Conservation (phyloP, 1,140 invertebrate genomes). For the Drosophila simulans region DNA sequence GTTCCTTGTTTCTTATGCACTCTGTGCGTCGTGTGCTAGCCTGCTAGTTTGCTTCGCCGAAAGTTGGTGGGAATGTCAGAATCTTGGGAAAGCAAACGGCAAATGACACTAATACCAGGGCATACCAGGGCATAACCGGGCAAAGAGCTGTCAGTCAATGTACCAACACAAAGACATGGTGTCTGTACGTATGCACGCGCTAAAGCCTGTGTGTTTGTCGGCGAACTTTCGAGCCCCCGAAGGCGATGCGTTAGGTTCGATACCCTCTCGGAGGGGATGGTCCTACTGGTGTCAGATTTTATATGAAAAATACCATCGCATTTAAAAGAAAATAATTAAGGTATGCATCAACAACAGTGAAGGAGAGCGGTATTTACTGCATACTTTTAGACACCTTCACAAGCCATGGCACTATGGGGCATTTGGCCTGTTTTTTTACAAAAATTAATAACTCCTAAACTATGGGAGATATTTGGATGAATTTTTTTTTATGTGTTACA, state of each 20-base stretch:
- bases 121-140: conserved; percentile 50
- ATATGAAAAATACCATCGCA: too few species aligned
- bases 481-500: too few species aligned
- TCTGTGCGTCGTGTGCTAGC: conserved; percentile 30
- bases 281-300: too few species aligned
- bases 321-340: too few species aligned
- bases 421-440: too few species aligned
- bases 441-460: too few species aligned
- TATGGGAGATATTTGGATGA: too few species aligned
- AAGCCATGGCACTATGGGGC: too few species aligned
- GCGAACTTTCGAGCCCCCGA: conserved; percentile 7
- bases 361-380: too few species aligned
- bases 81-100: conserved; percentile 51
- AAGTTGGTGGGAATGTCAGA: conserved; percentile 66
- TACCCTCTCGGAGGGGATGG: too few species aligned
- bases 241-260: background rate
- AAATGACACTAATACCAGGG: conserved; percentile 72
- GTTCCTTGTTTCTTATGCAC: conserved; percentile 28
- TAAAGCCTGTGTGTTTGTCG: background rate
- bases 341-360: too few species aligned
- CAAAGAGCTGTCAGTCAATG: conserved; percentile 66
- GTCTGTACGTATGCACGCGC: background rate
- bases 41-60: conserved; percentile 18
- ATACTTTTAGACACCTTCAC: too few species aligned
- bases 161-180: conserved; percentile 37